phyloP scores from a whole-genome alignment of 2,797 vertebrate species.

The Syngnathus acus region DNA sequence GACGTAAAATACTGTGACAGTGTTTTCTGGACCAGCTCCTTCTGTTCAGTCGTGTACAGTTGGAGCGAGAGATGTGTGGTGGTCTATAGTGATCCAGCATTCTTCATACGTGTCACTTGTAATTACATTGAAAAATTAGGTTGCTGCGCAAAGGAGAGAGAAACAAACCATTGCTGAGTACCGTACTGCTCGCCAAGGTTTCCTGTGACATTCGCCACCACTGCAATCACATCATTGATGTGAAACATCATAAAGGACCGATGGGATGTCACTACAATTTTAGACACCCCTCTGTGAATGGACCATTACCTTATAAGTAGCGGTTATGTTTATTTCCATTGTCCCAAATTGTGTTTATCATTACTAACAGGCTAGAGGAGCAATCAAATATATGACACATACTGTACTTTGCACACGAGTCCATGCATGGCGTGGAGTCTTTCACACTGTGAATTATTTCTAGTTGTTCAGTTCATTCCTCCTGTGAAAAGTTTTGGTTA shows the following conservation, averaged over 20 bases:
- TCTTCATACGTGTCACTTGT: slow-evolving; percentile 38
- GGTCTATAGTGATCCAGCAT: slow-evolving; percentile 48
- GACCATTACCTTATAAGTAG: slow-evolving; percentile 4
- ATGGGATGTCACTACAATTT: slow-evolving; percentile 25
- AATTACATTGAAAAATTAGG: slow-evolving; percentile 54
- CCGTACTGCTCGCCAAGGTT: neutral
- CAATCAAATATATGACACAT: too few species aligned
- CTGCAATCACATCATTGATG: slow-evolving; percentile 28
- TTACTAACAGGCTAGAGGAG: neutral
- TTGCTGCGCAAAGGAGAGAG: slow-evolving; percentile 19
- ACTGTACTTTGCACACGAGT: too few species aligned
- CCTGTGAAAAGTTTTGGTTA: neutral
- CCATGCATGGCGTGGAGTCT: neutral
- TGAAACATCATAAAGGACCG: slow-evolving; percentile 28
- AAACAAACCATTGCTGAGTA: slow-evolving; percentile 14
- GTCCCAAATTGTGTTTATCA: neutral
- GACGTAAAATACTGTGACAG: neutral
- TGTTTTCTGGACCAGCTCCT: slow-evolving; percentile 17
- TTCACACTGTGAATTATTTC: neutral
- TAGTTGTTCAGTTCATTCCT: neutral
- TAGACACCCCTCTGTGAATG: slow-evolving; percentile 22
- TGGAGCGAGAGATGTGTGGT: slow-evolving; percentile 45
- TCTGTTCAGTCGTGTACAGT: slow-evolving; percentile 9
- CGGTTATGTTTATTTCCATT: neutral
- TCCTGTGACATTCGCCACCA: slow-evolving; percentile 16